Evolutionary conservation across 2,797 vertebrate species (phyloP).

Genomic region (Sphenopsis melanotis): DNA sequence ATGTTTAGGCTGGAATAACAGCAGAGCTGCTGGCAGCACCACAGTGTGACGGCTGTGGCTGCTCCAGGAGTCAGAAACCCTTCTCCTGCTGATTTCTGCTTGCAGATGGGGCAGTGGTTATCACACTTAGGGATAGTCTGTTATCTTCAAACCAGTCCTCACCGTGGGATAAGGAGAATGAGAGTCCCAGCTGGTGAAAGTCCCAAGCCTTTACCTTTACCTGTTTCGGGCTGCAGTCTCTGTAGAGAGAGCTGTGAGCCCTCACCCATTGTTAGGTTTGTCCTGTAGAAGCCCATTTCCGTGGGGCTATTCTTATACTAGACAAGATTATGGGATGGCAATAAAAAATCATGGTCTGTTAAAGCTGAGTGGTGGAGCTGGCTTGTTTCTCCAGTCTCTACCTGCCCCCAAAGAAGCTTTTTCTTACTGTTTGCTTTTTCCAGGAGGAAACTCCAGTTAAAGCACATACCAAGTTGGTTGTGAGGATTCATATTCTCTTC

Average conservation of each 20-base stretch:
- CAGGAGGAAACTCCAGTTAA: neutral
- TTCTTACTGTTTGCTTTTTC: neutral
- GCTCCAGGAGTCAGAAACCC: neutral
- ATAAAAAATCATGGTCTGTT: neutral
- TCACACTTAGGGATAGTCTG: neutral
- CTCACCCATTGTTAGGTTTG: neutral
- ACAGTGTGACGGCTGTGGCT: rapidly evolving
- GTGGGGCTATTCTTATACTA: neutral
- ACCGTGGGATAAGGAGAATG: neutral
- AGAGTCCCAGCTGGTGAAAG: neutral
- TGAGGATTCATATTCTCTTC: neutral
- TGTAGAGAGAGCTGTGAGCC: neutral
- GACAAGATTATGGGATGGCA: neutral
- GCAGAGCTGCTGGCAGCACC: neutral
- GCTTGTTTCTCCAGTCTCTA: neutral
- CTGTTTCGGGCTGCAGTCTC: neutral
- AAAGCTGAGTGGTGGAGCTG: rapidly evolving
- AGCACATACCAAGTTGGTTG: neutral
- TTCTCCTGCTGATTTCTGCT: neutral
- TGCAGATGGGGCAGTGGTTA: neutral
- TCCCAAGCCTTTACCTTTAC: neutral
- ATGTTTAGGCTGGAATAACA: neutral
- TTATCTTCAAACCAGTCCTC: neutral
- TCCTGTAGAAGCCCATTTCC: neutral
- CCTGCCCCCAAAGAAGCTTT: neutral